A percentile compares a stretch with the other conserved stretches of the same genome.
Evolutionary conservation across 2,888 invertebrate genomes (phyloP).

Genomic region (Eupithecia subumbrata): DNA sequence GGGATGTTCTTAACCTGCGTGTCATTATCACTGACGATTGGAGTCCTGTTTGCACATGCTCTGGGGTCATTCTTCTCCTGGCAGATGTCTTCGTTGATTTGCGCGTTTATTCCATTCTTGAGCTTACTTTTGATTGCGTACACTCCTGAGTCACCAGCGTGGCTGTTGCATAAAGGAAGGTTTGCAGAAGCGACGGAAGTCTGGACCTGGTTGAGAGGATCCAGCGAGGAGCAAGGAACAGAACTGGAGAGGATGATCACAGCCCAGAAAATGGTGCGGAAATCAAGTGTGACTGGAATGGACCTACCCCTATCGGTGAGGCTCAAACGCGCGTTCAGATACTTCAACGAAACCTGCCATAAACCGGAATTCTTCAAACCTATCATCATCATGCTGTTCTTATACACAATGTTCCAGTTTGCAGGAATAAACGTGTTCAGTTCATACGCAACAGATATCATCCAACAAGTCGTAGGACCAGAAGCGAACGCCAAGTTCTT

Average conservation of each 20-base stretch:
- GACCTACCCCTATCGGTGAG: slow-evolving; percentile 53
- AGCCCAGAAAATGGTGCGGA: slow-evolving; percentile 68
- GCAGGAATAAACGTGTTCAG: slow-evolving; percentile 88
- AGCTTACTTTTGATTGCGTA: slow-evolving; percentile 81
- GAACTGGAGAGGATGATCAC: slow-evolving; percentile 79
- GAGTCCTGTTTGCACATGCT: slow-evolving; percentile 85
- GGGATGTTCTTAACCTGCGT: slow-evolving; percentile 85
- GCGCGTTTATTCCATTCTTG: slow-evolving; percentile 77
- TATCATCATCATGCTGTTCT: slow-evolving; percentile 83
- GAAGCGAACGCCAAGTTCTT: slow-evolving; percentile 85
- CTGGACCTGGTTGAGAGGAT: slow-evolving; percentile 84
- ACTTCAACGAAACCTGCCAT: slow-evolving; percentile 60
- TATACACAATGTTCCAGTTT: slow-evolving; percentile 87
- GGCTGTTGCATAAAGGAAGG: slow-evolving; percentile 85
- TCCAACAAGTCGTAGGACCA: slow-evolving; percentile 84
- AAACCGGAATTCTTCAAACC: slow-evolving; percentile 85
- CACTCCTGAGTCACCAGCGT: slow-evolving; percentile 87
- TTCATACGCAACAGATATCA: slow-evolving; percentile 87
- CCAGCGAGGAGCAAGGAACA: slow-evolving; percentile 61
- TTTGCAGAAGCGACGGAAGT: slow-evolving; percentile 82
- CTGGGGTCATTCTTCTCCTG: slow-evolving; percentile 85
- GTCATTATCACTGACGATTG: slow-evolving; percentile 84
- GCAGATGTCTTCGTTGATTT: slow-evolving; percentile 82
- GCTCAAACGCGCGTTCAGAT: slow-evolving; percentile 55
- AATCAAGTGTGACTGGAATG: slow-evolving; percentile 62